Evolutionary conservation across 2,888 invertebrate genomes (phyloP).

Genomic region (Mesodorylaimus sp.): DNA sequence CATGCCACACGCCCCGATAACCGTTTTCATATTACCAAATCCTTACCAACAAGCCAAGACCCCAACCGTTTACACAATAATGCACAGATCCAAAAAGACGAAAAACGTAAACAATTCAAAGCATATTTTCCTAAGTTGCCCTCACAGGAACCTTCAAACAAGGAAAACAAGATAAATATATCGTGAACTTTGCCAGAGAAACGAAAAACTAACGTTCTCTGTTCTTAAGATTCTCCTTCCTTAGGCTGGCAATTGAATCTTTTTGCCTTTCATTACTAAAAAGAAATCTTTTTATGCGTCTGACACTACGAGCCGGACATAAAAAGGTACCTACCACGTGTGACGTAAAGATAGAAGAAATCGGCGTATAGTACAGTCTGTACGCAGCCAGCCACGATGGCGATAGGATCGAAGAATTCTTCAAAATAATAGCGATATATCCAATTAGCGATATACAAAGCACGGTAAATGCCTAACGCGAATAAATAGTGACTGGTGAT

Average conservation of each 20-base stretch:
- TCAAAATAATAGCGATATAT: conserved; percentile 67
- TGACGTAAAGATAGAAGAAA: conserved; percentile 98
- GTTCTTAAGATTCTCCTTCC: too few relatives aligned
- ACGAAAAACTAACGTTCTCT: too few relatives aligned
- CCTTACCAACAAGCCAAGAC: too few relatives aligned
- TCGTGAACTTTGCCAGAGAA: too few relatives aligned
- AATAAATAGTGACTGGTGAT: conserved; percentile 57
- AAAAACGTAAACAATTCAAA: too few relatives aligned
- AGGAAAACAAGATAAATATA: too few relatives aligned
- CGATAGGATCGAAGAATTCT: conserved; percentile 82
- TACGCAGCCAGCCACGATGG: conserved; percentile 84
- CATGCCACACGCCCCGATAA: too few relatives aligned
- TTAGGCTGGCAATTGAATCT: conserved; percentile 82
- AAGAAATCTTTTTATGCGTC: neutral
- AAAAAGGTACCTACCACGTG: conserved; percentile 52
- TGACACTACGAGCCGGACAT: neutral
- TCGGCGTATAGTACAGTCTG: conserved; percentile 97
- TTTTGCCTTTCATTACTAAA: conserved; percentile 85
- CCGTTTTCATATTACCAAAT: too few relatives aligned
- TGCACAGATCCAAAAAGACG: too few relatives aligned
- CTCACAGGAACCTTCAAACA: too few relatives aligned
- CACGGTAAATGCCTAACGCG: conserved; percentile 37
- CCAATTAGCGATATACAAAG: conserved; percentile 40
- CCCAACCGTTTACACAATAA: too few relatives aligned
- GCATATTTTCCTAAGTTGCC: too few relatives aligned